phyloP scores from a whole-genome alignment of 1,140 invertebrate genomes.

The Papilio polytes region DNA sequence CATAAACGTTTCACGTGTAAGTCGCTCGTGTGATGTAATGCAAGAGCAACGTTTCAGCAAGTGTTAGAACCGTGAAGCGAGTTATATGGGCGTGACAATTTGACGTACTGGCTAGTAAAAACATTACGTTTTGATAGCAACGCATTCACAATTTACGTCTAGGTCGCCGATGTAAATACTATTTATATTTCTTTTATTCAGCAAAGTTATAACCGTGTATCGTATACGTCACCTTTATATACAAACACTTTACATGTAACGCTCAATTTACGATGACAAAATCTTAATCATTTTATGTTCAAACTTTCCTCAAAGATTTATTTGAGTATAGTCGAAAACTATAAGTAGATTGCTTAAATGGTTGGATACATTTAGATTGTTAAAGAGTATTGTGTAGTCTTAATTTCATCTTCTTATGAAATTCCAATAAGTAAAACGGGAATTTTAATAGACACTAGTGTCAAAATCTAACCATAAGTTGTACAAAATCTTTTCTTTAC shows the following conservation, averaged over 20 bases:
- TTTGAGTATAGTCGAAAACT: too few species aligned
- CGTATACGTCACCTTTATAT: not conserved
- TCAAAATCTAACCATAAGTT: too few species aligned
- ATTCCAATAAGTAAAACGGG: too few species aligned
- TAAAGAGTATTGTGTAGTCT: too few species aligned
- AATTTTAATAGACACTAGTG: too few species aligned
- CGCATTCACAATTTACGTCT: conserved; percentile 13
- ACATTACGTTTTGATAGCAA: conserved; percentile 26
- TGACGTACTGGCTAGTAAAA: conserved; percentile 29
- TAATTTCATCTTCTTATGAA: too few species aligned
- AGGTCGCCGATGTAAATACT: not conserved
- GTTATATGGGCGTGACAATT: conserved; percentile 36
- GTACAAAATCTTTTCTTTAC: too few species aligned
- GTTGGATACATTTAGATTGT: too few species aligned
- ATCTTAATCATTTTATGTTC: too few species aligned
- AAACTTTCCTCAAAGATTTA: too few species aligned
- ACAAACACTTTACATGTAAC: not conserved
- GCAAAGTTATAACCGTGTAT: not conserved
- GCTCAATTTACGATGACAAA: too few species aligned
- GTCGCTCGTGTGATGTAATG: conserved; percentile 14
- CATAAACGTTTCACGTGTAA: conserved; percentile 35
- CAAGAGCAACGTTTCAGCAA: conserved; percentile 11
- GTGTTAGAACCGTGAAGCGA: conserved; percentile 20
- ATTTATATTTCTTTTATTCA: conserved; percentile 1
- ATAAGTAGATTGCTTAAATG: too few species aligned